Evolutionary conservation across 2,113 vertebrate species (phyloP), one percentile per base, ranked within the genome.

Genomic region (Poeciliopsis retropinna): DNA sequence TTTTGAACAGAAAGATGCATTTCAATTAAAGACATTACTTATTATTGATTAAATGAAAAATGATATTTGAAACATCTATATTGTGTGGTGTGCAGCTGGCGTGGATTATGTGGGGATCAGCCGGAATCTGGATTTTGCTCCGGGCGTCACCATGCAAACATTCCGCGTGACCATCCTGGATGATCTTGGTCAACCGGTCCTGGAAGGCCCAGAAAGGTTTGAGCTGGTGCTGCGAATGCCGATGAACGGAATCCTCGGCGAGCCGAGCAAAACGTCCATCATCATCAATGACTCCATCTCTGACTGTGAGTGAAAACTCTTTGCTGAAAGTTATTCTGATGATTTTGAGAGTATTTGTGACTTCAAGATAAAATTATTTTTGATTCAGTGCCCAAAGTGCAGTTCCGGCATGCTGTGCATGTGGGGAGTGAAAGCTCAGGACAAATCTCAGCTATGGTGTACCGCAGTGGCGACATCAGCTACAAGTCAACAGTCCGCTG

Each of bases 61-160:
- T 39, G 12, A 63, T 77, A 70, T 88, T 60, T 81, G 19, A 82
- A 72, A 75, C 72, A 84, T 74, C 83, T 78, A 32, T 79, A 73
- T 85, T 85, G 69, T 86, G 70, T 78, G 80, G 44, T 60, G 57
- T 41, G n/a, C 88, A 99, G 97, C 97, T 89, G 97, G 97, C 67
- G 74, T 94, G 83, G 97, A 98, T 91, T 99, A 98, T 5, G 96
- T 98, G 47, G 97, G 97, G 29, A 98, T 99, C 89, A 97, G 97
- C 85, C 95, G 94, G 39, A 96, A 96, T 85, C 90, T 99, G 87
- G 96, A 98, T 86, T 99, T 98, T 79, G 94, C 96, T 3, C 96
- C 97, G 0, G 97, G 97, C 66, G 95, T 98, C 81, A 96, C 91
- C 81, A 95, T 96, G 95, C 97, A 98, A 91, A 96, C 93, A 0